phyloP scores from a whole-genome alignment of 2,797 vertebrate species.

The Acanthornis magna region DNA sequence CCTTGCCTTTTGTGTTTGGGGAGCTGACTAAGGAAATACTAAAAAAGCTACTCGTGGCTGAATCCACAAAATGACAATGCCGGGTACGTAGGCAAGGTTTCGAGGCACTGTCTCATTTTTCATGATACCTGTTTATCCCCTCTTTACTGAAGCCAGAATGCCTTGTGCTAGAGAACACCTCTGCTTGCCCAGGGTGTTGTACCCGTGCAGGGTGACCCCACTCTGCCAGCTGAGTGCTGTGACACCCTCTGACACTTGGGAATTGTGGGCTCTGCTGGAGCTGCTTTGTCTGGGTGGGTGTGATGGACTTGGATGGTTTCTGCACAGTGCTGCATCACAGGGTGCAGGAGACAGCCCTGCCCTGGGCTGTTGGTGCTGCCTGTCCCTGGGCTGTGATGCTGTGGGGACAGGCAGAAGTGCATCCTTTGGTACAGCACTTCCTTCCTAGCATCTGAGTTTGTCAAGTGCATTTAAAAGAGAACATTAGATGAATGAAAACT shows the following conservation, averaged over 20 bases:
- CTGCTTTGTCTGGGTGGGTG: not conserved
- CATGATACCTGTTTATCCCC: not conserved
- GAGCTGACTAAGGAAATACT: not conserved
- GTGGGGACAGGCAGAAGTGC: not conserved
- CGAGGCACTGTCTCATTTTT: not conserved
- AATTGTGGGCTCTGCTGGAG: not conserved
- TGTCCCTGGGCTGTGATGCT: not conserved
- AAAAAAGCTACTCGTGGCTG: not conserved
- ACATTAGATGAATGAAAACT: not conserved
- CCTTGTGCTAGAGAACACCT: not conserved
- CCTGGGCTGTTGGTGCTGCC: not conserved
- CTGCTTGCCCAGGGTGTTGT: not conserved
- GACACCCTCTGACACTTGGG: not conserved
- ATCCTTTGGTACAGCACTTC: not conserved
- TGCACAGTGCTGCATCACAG: not conserved
- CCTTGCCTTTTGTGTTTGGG: not conserved
- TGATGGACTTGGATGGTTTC: not conserved
- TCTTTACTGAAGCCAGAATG: not conserved
- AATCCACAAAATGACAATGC: not conserved
- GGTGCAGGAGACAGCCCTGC: not conserved
- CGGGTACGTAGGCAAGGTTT: not conserved
- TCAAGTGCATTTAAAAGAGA: conserved; percentile 1
- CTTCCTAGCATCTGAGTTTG: not conserved
- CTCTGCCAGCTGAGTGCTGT: not conserved
- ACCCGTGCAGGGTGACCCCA: not conserved